phyloP scores from a whole-genome alignment of 2,113 vertebrate species.

The Fukomys damarensis region DNA sequence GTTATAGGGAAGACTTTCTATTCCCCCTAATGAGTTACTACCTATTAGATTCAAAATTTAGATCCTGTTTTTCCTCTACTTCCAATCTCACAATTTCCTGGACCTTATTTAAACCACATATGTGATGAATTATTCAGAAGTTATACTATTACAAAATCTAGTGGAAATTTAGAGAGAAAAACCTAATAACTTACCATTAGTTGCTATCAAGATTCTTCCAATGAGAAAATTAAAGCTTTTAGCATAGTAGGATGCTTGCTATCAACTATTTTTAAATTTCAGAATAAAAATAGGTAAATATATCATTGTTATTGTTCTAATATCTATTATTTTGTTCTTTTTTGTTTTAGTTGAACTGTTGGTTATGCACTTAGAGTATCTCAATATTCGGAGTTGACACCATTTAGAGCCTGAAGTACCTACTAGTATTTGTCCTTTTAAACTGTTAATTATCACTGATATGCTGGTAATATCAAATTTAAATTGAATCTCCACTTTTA shows the following conservation, averaged over 20 bases:
- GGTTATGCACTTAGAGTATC: background rate
- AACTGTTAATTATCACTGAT: background rate
- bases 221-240: background rate
- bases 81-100: background rate
- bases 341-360: background rate
- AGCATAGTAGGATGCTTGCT: background rate
- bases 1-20: background rate
- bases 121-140: background rate
- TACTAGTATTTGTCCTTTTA: background rate
- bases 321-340: background rate
- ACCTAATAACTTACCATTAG: slow-evolving; percentile 24
- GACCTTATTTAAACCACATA: background rate
- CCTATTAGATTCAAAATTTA: background rate
- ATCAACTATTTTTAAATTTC: background rate
- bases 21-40: background rate
- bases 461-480: background rate
- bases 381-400: background rate
- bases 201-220: slow-evolving; percentile 12
- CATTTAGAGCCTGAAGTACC: background rate
- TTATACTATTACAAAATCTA: background rate
- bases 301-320: background rate
- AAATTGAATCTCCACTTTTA: background rate
- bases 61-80: background rate
- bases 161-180: slow-evolving; percentile 44
- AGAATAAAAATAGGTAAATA: background rate